Base-by-base conservation (phyloP, 2,888 invertebrate species). In the Rhyacophila evoluta region DNA sequence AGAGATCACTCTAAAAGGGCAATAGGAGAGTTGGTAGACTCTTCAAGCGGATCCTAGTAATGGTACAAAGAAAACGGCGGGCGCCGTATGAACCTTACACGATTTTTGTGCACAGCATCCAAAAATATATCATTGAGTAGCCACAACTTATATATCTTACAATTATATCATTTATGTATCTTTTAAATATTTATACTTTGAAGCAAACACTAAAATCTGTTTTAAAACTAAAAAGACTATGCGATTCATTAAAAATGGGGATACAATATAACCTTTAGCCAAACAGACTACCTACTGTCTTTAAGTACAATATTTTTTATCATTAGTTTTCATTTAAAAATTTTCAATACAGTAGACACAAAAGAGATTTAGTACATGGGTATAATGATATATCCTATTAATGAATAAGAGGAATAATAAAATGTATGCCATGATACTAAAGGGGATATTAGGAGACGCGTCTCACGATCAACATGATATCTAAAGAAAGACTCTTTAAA, bases 51-150 rank as follows among this genome's bases (percentile, higher is more conserved):
- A n/a, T 39, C 27, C 25, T 38, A 1, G 55, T 19, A 19, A 55
- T 55, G 10, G 10, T 55, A 55, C 19, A 55, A 55, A 33, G 55
- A 55, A 55, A 19, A 19, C 10, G 55, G 19, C 36, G 67, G 41
- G 72, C 68, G 73, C 67, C 27, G n/a, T n/a, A 39, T 71, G 55
- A 68, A 72, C 78, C 78, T 55, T 12, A 67, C 38, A 72, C 36
- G 67, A 75, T 72, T 74, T 78, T 78, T 80, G 81, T 81, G 81
- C 81, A 75, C 41, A 79, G 79, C 74, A 78, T 82, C 77, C 81
- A 81, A 81, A 81, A 81, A 81, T 81, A 81, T 81, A 81, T 80
- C 78, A 80, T 81, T 74, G 74, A 81, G 71, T 75, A 79, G 80
- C 77, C 78, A 79, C 77, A 81, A 81, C 79, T 78, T 80, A 81